Percentiles rank a stretch among this genome's conserved stretches.
Conservation (phyloP, 2,113 vertebrate genomes). For the Bubo blakistoni region DNA sequence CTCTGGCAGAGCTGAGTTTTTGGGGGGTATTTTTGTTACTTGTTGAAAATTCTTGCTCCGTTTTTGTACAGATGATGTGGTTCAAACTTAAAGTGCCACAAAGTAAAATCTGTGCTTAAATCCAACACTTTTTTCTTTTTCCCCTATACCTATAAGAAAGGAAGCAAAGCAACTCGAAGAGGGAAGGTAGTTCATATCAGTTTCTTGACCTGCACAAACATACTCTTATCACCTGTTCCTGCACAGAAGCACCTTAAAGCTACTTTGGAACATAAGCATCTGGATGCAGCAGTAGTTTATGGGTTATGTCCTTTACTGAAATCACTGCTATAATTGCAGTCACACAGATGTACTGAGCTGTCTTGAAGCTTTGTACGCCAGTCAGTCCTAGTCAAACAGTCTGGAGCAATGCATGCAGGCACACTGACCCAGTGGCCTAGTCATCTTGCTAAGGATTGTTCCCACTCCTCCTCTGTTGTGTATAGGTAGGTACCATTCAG, state of each 20-base stretch:
- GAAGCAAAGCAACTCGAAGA: conserved; percentile 24
- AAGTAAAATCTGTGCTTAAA: conserved; percentile 43
- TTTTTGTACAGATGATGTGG: conserved; percentile 57
- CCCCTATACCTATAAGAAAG: neutral
- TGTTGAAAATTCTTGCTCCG: conserved; percentile 14
- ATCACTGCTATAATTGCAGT: neutral
- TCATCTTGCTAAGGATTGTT: neutral
- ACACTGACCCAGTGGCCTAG: rapidly evolving
- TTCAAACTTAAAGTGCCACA: conserved; percentile 32
- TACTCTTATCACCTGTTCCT: neutral
- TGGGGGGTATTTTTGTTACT: neutral
- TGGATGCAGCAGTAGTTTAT: neutral
- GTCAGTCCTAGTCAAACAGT: too few relatives aligned
- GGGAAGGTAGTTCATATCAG: neutral
- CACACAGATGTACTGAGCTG: rapidly evolving
- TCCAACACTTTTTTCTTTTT: neutral
- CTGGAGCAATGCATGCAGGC: neutral
- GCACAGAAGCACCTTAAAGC: neutral
- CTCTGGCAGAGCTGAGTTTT: neutral
- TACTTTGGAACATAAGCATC: neutral
- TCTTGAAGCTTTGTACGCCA: neutral
- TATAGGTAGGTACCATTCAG: neutral
- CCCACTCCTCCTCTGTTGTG: neutral
- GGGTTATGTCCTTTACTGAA: neutral
- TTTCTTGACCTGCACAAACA: neutral